Percentiles rank a stretch among this genome's conserved stretches.
These are phyloP conservation scores for Carcina quercana DNA, from an alignment of 2,888 invertebrate genomes.

Conservation along the genomic window DNA sequence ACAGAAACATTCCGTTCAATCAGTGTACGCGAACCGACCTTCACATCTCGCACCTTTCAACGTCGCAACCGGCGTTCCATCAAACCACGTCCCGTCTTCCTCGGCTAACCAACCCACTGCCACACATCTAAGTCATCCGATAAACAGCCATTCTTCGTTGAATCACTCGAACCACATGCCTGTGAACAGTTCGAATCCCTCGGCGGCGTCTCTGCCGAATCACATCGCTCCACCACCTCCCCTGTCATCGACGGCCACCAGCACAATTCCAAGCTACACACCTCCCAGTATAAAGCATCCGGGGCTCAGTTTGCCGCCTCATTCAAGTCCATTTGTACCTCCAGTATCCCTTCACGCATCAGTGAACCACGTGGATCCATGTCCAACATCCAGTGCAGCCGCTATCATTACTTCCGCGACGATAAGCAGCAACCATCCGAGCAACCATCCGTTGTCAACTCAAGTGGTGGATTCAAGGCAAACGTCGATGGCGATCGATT, in stretches of 20 bases:
- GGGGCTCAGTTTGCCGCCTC: conserved; percentile 40
- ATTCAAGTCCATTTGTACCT: conserved; percentile 32
- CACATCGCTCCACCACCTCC: conserved; percentile 41
- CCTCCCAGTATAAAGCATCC: conserved; percentile 51
- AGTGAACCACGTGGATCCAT: conserved; percentile 39
- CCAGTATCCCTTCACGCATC: conserved; percentile 40
- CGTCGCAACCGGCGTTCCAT: conserved; percentile 59
- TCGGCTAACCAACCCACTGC: conserved; percentile 51
- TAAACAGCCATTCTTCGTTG: conserved; percentile 55
- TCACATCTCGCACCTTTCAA: conserved; percentile 59
- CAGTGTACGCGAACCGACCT: conserved; percentile 54
- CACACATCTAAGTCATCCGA: conserved; percentile 46
- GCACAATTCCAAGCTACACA: conserved; percentile 49
- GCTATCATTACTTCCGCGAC: conserved; percentile 36
- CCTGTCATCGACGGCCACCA: conserved; percentile 39
- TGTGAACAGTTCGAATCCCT: conserved; percentile 35
- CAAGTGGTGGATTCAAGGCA: too few relatives aligned
- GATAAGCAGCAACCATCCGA: conserved; percentile 30
- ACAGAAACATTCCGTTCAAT: conserved; percentile 67
- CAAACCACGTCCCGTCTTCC: conserved; percentile 73
- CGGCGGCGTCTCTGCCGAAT: conserved; percentile 41
- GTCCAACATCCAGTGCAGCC: conserved; percentile 34
- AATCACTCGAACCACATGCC: conserved; percentile 48
- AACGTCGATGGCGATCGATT: conserved; percentile 34
- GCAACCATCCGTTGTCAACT: conserved; percentile 47